Conservation (phyloP, 2,888 invertebrate species). For the Galerucella nymphaeae region DNA sequence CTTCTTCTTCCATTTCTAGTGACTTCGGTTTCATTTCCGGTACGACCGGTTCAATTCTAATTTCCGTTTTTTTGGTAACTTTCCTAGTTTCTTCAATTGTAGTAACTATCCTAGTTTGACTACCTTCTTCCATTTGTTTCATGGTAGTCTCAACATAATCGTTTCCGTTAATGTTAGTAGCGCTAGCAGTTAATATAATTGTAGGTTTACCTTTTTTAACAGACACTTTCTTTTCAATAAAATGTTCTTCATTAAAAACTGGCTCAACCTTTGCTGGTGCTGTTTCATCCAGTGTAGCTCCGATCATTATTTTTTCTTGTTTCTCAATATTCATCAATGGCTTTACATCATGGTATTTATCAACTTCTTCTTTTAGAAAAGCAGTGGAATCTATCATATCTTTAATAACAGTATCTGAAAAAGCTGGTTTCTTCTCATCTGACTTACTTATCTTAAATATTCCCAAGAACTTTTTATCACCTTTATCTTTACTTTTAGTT, state of each 20-base stretch:
- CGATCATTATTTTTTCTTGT: neutral
- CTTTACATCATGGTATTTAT: slow-evolving; percentile 55
- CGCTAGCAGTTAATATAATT: slow-evolving; percentile 36
- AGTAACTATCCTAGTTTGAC: neutral
- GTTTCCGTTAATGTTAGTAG: slow-evolving; percentile 43
- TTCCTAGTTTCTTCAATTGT: slow-evolving; percentile 11
- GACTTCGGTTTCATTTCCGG: neutral
- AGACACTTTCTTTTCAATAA: slow-evolving; percentile 46
- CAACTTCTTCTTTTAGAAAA: slow-evolving; percentile 55
- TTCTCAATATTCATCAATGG: slow-evolving; percentile 20
- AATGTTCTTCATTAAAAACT: slow-evolving; percentile 5
- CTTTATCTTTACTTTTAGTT: slow-evolving; percentile 43
- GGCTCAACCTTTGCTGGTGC: neutral
- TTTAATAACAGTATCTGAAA: slow-evolving; percentile 50
- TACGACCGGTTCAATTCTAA: slow-evolving; percentile 1
- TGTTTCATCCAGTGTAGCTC: neutral
- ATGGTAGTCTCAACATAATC: slow-evolving; percentile 30
- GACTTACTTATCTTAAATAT: slow-evolving; percentile 50
- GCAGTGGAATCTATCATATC: slow-evolving; percentile 54
- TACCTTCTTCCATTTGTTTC: slow-evolving; percentile 17
- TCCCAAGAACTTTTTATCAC: slow-evolving; percentile 50
- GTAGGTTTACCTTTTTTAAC: slow-evolving; percentile 30
- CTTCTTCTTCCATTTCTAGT: slow-evolving; percentile 3
- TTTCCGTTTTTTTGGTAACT: slow-evolving; percentile 28
- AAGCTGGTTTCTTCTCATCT: slow-evolving; percentile 36